Evolutionary conservation across 2,888 invertebrate species (phyloP), one percentile per base, ranked within the genome.

Genomic region (Tigriopus californicus): DNA sequence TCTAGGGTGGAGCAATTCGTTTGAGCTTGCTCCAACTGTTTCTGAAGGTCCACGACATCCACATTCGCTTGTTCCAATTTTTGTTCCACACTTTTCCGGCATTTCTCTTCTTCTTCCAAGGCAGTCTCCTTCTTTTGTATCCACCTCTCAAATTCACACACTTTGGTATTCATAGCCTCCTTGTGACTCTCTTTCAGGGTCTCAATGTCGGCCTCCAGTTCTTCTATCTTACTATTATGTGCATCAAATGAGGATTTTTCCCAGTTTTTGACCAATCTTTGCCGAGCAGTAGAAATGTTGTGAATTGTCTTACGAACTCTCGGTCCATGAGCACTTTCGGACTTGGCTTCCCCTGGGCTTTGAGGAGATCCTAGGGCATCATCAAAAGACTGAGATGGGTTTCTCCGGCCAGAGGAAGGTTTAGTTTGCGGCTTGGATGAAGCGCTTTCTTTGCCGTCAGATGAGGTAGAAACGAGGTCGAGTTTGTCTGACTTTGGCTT

Each of bases 91-190:
- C 4, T 20, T 22, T 41, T 15, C 13, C 51, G 40, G 12, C 52
- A 52, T 5, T 52, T 18, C n/a, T 18, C 18, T 20, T 59, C 59
- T 2, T 59, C 59, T 22, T 59, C 52, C 13, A 59, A 15, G 10
- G 13, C 15, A n/a, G 24, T 42, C 42, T 59, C 59, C 25, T 59
- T 59, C n/a, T 41, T 24, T 5, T 15, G 10, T 5, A 59, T 24
- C 59, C 52, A 52, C 41, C 41, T 52, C 22, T 51, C 59, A 53
- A 59, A 59, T 5, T 59, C 59, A 1, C 25, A n/a, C 11, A 18
- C 40, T 41, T 59, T 59, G 20, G 51, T 33, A 15, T 41, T 40
- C 13, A 59, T 13, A 20, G 33, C 48, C 11, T n/a, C 52, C 41
- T 52, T 33, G 22, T 59, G 59, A 11, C 41, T 24, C 15, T 15